These are phyloP conservation scores for Onychorhynchus coronatus DNA, from an alignment of 2,113 vertebrate genomes.

Conservation along the genomic window DNA sequence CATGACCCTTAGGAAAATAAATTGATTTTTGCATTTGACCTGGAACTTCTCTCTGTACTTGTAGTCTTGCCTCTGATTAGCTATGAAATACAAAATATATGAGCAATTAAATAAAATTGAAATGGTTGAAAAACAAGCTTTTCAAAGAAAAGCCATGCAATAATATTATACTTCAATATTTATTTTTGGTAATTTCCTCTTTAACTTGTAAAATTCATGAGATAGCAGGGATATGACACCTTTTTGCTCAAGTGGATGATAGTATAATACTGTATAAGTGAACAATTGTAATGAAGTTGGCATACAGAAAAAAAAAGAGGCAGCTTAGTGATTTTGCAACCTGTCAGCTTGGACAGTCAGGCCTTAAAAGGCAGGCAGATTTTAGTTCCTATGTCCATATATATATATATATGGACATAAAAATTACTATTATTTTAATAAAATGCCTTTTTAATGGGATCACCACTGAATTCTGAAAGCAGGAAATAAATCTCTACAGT, in stretches of 20 bases:
- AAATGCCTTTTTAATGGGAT: neutral
- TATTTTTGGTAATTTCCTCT: neutral
- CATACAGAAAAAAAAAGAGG: neutral
- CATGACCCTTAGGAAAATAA: neutral
- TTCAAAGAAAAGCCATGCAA: neutral
- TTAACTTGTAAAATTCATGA: neutral
- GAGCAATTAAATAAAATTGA: neutral
- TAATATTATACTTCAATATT: neutral
- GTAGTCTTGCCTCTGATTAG: neutral
- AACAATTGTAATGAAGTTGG: neutral
- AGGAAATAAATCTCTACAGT: neutral
- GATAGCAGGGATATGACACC: neutral
- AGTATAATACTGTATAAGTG: neutral
- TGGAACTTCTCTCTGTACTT: neutral
- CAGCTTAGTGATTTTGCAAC: neutral
- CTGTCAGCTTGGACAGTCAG: neutral
- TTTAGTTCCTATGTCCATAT: neutral
- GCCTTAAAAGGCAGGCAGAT: neutral
- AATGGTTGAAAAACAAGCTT: neutral
- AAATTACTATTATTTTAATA: neutral
- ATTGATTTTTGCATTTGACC: neutral
- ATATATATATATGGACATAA: too few species aligned
- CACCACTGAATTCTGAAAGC: neutral
- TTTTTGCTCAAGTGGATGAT: neutral
- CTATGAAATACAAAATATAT: neutral